Base-by-base conservation (phyloP, 1,140 invertebrate species). In the Trissolcus basalis region DNA sequence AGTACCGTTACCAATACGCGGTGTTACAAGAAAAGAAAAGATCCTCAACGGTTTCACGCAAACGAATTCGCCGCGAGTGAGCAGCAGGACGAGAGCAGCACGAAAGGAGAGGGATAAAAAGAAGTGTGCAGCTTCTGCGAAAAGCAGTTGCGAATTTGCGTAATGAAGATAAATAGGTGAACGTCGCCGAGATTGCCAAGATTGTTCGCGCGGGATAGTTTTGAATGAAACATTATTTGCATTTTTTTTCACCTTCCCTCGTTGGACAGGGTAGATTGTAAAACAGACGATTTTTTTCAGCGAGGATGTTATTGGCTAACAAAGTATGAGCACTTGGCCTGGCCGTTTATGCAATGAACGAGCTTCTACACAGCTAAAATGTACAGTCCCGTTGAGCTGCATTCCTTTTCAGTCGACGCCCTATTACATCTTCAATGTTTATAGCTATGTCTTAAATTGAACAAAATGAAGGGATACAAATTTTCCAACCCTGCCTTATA, bases 381-480 rank as follows among this genome's bases (percentile, higher is more conserved):
- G 44, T 58, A 53, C 64, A 71, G 44, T 71, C 68, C 36, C 51
- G 58, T 71, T 63, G 41, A 56, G 14, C 68, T 63, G 68, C 68
- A 71, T 71, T 71, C 68, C 68, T 71, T 54, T 58, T 54, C 35
- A 51, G 47, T 63, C 58, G 51, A 71, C 68, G 68, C 53, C 44
- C 68, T 35, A 71, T 71, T 71, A 63, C 68, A 63, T 71, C 51
- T 71, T 56, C 68, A 44, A 56, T 63, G 45, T 63, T 51, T 12
- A 36, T 13, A 6, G 19, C 19, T 27, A 6, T 27, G 19, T 27
- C n/a, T n/a, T 27, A 27, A 27, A 27, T 27, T 27, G 6, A 27
- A 27, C 19, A n/a, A n/a, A n/a, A n/a, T n/a, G n/a, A n/a, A n/a
- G n/a, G n/a, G n/a, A n/a, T n/a, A n/a, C n/a, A n/a, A n/a, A n/a